Conservation (phyloP, 2,888 invertebrate species). For the Artemia sinica region DNA sequence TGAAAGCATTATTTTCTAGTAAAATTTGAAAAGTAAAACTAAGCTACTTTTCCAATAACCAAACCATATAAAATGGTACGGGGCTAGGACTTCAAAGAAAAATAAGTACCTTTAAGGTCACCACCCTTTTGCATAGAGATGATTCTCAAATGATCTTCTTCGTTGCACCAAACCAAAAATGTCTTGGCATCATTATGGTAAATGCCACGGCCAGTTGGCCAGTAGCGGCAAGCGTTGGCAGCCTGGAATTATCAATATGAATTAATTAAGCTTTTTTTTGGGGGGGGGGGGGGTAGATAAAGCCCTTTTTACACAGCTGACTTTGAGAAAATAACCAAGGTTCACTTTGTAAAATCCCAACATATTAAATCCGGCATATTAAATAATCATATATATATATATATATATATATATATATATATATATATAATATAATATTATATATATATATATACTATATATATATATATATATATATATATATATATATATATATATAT, state of each 20-base stretch:
- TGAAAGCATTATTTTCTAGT: no score
- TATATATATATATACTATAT: no score
- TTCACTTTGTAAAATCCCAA: no score
- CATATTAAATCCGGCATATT: neutral
- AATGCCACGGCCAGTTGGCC: conserved; percentile 59
- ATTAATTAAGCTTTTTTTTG: neutral
- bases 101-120: conserved; percentile 42
- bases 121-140: conserved; percentile 98
- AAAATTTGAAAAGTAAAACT: no score
- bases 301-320: no score
- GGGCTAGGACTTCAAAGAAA: neutral
- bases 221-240: conserved; percentile 87
- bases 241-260: conserved; percentile 39
- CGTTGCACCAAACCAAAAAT: conserved; percentile 95
- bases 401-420: no score
- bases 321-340: no score
- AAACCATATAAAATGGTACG: no score
- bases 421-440: no score
- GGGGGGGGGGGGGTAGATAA: neutral
- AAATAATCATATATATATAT: neutral
- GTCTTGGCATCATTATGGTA: conserved; percentile 74
- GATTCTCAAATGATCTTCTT: conserved; percentile 92
- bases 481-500: no score
- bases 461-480: no score
- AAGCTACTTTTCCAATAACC: no score